These are phyloP conservation scores for Hippopotamus amphibius DNA, from an alignment of 2,113 vertebrate species.

Conservation along the genomic window DNA sequence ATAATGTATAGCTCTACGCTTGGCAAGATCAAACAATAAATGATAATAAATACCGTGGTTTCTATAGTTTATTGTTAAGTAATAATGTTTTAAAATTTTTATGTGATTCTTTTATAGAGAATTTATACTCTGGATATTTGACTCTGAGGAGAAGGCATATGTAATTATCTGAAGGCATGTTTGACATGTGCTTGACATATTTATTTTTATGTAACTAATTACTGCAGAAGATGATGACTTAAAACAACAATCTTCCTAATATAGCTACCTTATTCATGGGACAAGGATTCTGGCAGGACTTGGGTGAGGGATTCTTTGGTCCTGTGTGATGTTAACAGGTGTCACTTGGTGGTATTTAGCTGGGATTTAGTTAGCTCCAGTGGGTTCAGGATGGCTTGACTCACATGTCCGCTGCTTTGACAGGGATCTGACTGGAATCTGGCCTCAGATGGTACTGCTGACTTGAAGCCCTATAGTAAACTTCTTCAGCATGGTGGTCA, in stretches of 20 bases:
- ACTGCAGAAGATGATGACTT: not conserved
- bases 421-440: not conserved
- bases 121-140: not conserved
- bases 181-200: not conserved
- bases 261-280: not conserved
- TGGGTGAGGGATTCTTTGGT: not conserved
- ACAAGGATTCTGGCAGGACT: not conserved
- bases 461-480: not conserved
- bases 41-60: not conserved
- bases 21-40: not conserved
- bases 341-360: not conserved
- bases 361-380: not conserved
- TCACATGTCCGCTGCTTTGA: not conserved
- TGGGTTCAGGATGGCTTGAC: not conserved
- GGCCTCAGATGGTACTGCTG: not conserved
- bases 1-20: not conserved
- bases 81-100: not conserved
- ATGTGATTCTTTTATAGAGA: not conserved
- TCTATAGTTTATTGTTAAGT: not conserved
- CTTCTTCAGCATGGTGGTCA: not conserved
- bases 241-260: not conserved
- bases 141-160: not conserved
- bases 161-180: not conserved
- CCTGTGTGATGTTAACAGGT: not conserved
- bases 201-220: not conserved